Conservation (phyloP, 2,113 vertebrate species). For the Otocyon megalotis region DNA sequence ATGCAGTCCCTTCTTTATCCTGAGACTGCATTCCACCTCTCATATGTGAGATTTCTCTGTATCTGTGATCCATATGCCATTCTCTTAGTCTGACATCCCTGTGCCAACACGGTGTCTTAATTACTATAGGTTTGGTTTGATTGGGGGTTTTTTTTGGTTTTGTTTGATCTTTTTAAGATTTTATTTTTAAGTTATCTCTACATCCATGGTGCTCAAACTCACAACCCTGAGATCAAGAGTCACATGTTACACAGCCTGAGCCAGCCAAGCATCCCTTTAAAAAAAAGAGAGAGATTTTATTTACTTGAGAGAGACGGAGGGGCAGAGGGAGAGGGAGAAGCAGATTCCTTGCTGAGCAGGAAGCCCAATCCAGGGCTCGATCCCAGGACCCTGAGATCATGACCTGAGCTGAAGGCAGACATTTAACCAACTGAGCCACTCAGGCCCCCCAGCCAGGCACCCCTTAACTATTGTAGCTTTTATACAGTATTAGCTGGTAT, state of each 20-base stretch:
- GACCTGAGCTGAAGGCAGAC: neutral
- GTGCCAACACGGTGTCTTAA: neutral
- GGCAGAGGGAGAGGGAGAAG: no score
- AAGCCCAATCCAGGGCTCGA: neutral
- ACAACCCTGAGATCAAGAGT: no score
- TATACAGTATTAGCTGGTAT: neutral
- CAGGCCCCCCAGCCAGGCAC: neutral
- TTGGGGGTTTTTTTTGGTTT: no score
- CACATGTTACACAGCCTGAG: no score
- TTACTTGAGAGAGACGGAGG: no score
- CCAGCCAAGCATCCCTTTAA: no score
- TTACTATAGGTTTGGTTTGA: neutral
- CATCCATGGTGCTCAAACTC: no score
- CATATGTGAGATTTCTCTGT: neutral
- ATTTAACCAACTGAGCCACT: neutral
- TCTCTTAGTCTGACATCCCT: neutral
- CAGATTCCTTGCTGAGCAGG: no score
- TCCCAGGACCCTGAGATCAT: neutral
- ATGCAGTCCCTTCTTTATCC: neutral
- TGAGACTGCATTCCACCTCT: neutral
- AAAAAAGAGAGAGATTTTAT: no score
- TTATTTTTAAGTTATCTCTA: no score
- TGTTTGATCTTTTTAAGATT: no score
- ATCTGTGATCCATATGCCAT: neutral
- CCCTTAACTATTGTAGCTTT: neutral